These are phyloP conservation scores for Clarias macrocephalus DNA, from an alignment of 2,113 vertebrate species.

Conservation along the genomic window DNA sequence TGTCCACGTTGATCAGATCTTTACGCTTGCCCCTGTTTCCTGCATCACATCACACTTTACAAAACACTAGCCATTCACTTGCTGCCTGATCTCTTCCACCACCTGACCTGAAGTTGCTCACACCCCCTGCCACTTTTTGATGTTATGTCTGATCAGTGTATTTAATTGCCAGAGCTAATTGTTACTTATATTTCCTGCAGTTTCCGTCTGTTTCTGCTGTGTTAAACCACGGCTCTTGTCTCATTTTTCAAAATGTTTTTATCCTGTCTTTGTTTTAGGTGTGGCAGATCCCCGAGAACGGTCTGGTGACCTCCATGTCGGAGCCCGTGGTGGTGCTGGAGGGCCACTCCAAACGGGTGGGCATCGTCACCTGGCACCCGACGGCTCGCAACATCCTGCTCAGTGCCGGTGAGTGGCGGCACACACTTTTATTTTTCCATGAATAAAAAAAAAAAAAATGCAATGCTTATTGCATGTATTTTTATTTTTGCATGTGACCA, in stretches of 20 bases:
- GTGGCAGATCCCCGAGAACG: constrained; percentile 96
- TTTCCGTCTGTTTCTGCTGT: background rate
- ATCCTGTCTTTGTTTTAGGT: constrained; percentile 71
- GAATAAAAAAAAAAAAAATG: too few relatives aligned
- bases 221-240: background rate
- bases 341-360: constrained; percentile 93
- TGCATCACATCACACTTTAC: too few relatives aligned
- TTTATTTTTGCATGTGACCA: background rate
- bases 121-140: too few relatives aligned
- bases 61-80: too few relatives aligned
- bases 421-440: too few relatives aligned
- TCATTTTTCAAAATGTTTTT: background rate
- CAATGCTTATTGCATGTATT: too few relatives aligned
- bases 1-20: too few relatives aligned
- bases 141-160: too few relatives aligned
- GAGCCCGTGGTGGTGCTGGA: constrained; percentile 90
- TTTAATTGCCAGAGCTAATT: background rate
- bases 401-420: constrained; percentile 83
- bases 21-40: too few relatives aligned
- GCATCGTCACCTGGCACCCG: constrained; percentile 94
- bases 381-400: constrained; percentile 92
- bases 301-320: constrained; percentile 84
- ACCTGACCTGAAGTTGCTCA: too few relatives aligned
- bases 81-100: too few relatives aligned
- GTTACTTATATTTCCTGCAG: background rate